Evolutionary conservation across 2,888 invertebrate species (phyloP), one percentile per base, ranked within the genome.

Genomic region (Agrilus biguttatus): DNA sequence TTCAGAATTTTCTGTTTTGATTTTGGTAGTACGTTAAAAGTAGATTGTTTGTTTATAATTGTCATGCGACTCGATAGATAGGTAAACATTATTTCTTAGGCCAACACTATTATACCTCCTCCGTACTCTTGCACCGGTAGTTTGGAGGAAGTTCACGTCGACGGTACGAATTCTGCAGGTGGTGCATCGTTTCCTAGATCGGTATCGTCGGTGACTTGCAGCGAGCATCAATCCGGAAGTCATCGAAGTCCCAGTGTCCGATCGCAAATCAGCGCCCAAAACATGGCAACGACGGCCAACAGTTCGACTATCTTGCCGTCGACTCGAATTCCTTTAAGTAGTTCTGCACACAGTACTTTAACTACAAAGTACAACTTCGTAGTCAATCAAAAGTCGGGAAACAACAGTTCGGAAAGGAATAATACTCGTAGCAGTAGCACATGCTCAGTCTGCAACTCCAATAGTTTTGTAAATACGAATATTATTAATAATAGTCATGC

Each of bases 101-200:
- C 86, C 42, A 87, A 87, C 64, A 80, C 82, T 45, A 73, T 85
- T 61, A 78, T 87, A 54, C 87, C 87, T 46, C 87, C 87, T 37
- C 85, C 87, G 14, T 88, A 88, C 66, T 86, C 86, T 45, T 78
- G 82, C 56, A 80, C 82, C 51, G 79, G 78, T 54, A 84, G 81
- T 63, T 74, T 81, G 53, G 83, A 83, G 53, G 76, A 77, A 53
- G 66, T 74, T 45, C 65, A 65, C 50, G 70, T 66, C 44, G 67
- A 70, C 52, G 53, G 52, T 39, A 51, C 49, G 10, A 47, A 54
- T 43, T 42, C 47, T 3, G 46, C 53, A 37, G 39, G 45, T 19
- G 46, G 49, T 36, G 49, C 49, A 35, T 65, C 63, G 52, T 57
- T 76, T 58, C 70, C 77, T 48, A 72, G 76, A 45, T 77, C 78